Percentiles rank a stretch among this genome's conserved stretches.
Conservation (phyloP, 2,797 vertebrate species). For the Enteromius anoplus region DNA sequence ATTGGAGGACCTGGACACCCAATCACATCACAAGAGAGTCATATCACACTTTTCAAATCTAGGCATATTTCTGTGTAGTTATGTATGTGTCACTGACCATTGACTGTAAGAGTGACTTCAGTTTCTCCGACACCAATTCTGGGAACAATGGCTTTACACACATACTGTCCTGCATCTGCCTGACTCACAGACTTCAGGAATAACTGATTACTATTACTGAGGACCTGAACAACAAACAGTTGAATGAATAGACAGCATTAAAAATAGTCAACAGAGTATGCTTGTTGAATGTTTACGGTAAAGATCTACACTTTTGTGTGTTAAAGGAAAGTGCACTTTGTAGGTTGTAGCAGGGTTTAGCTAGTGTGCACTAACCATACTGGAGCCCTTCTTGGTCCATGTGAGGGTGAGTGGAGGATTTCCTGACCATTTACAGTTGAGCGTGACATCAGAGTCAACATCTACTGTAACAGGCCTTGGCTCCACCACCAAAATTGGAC, state of each 20-base stretch:
- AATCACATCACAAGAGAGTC: background rate
- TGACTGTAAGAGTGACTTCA: constrained; percentile 90
- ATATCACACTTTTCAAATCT: background rate
- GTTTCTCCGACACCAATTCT: constrained; percentile 92
- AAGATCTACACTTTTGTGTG: too few relatives aligned
- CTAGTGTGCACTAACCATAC: constrained; percentile 82
- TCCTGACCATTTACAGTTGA: constrained; percentile 94
- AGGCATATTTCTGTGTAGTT: background rate
- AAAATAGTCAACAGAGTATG: background rate
- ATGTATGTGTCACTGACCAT: constrained; percentile 78
- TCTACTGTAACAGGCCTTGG: constrained; percentile 89
- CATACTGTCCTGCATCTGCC: constrained; percentile 88
- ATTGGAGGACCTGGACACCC: constrained; percentile 85
- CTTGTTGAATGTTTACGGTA: background rate
- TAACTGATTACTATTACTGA: constrained; percentile 96
- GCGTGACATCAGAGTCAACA: constrained; percentile 88
- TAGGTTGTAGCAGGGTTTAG: background rate
- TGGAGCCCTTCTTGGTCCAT: constrained; percentile 96
- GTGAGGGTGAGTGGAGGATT: constrained; percentile 95
- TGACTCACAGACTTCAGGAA: constrained; percentile 91
- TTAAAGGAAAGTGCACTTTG: background rate
- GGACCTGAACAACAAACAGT: constrained; percentile 77
- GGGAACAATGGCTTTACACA: constrained; percentile 96
- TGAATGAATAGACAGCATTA: constrained; percentile 9
- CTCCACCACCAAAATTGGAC: constrained; percentile 90